These are phyloP conservation scores for Orthosia gothica DNA, from an alignment of 2,888 invertebrate genomes.

Conservation along the genomic window DNA sequence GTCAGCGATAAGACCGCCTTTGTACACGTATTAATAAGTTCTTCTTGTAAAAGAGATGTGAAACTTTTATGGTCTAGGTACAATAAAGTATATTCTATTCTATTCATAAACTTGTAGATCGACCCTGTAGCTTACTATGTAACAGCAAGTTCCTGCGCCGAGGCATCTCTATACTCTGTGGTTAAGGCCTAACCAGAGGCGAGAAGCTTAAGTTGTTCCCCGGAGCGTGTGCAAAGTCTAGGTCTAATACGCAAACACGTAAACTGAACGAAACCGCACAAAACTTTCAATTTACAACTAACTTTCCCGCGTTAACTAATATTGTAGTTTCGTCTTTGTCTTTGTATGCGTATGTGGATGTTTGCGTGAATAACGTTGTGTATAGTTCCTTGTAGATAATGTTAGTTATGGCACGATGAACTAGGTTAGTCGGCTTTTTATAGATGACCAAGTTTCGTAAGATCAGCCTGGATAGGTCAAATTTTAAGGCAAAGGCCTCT, in stretches of 20 bases:
- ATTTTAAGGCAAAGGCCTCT: too few relatives aligned
- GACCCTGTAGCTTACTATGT: too few relatives aligned
- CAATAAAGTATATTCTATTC: too few relatives aligned
- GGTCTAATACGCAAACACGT: conserved; percentile 38
- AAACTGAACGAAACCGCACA: conserved; percentile 43
- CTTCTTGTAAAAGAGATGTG: too few relatives aligned
- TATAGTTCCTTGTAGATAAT: conserved; percentile 16
- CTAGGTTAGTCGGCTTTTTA: neutral
- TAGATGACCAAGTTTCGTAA: too few relatives aligned
- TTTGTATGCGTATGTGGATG: neutral
- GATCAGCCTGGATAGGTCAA: too few relatives aligned
- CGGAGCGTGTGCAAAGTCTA: conserved; percentile 27
- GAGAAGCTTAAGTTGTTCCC: conserved; percentile 40
- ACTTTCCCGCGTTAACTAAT: conserved; percentile 41
- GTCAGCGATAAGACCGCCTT: too few relatives aligned
- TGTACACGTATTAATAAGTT: too few relatives aligned
- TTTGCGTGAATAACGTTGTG: neutral
- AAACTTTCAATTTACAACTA: conserved; percentile 52
- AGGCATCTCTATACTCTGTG: neutral
- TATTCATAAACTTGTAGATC: too few relatives aligned
- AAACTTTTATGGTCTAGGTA: too few relatives aligned
- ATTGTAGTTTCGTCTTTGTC: conserved; percentile 48
- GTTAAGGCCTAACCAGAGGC: conserved; percentile 4
- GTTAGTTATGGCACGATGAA: neutral
- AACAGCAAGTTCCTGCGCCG: too few relatives aligned